These are phyloP conservation scores for Rhynchopsitta pachyrhyncha DNA, from an alignment of 2,113 vertebrate species.

Conservation along the genomic window DNA sequence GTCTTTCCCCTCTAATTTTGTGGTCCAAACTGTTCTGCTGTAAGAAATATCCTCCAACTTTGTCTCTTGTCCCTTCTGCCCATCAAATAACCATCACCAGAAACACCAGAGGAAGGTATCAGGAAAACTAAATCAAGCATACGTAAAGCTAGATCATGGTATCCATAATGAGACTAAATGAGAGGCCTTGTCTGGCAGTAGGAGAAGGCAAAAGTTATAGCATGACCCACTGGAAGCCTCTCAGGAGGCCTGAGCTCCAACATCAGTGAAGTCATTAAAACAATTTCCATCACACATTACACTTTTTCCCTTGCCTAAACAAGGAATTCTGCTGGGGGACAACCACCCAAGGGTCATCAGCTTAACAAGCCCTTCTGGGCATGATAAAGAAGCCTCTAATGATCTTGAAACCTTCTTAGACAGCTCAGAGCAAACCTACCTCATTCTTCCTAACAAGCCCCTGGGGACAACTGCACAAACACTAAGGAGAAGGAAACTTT, in stretches of 20 bases:
- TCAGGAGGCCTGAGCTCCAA: background rate
- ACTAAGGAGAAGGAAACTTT: constrained; percentile 21
- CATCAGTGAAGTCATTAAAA: background rate
- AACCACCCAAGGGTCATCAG: background rate
- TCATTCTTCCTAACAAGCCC: constrained; percentile 27
- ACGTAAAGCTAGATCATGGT: background rate
- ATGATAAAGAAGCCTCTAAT: background rate
- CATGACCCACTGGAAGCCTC: background rate
- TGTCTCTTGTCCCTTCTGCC: background rate
- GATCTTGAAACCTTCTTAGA: constrained; percentile 1
- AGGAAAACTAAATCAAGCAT: background rate
- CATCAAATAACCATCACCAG: background rate
- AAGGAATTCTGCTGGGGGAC: background rate
- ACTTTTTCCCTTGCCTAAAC: background rate
- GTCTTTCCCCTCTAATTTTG: background rate
- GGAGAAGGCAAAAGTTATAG: background rate
- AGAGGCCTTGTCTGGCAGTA: background rate
- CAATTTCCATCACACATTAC: background rate
- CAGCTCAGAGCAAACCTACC: background rate
- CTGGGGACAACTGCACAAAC: background rate
- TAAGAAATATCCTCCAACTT: background rate
- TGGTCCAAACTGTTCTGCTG: background rate
- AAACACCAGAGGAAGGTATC: background rate
- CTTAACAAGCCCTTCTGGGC: constrained; percentile 21
- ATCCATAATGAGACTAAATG: background rate